These are phyloP conservation scores for Microplitis deprimator DNA, from an alignment of 2,888 invertebrate genomes.

Conservation along the genomic window DNA sequence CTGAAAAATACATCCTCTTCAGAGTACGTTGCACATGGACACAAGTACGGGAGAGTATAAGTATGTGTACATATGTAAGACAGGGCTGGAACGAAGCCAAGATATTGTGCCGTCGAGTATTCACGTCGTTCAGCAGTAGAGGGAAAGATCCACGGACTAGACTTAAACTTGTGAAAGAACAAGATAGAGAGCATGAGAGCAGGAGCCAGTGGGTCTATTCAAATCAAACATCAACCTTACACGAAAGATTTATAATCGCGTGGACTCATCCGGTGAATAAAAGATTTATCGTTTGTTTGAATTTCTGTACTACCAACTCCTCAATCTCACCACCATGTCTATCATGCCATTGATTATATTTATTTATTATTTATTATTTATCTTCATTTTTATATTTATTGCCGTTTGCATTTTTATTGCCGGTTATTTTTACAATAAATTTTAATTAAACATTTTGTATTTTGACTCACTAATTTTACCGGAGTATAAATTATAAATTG, in stretches of 20 bases:
- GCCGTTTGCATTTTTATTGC: neutral
- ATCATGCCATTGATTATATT: conserved; percentile 9
- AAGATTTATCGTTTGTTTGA: conserved; percentile 20
- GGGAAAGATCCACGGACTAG: conserved; percentile 16
- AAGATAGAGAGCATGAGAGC: conserved; percentile 12
- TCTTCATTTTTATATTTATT: conserved; percentile 1
- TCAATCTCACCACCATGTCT: conserved; percentile 3
- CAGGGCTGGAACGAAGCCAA: neutral
- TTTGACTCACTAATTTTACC: neutral
- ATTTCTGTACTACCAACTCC: conserved; percentile 5
- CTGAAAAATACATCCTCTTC: conserved; percentile 2
- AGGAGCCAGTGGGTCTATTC: conserved; percentile 31
- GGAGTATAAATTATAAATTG: neutral
- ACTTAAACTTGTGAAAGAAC: conserved; percentile 8
- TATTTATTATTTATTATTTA: neutral
- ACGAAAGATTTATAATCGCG: conserved; percentile 25
- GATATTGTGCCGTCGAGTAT: conserved; percentile 15
- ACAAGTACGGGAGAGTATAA: neutral
- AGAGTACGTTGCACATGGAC: conserved; percentile 7
- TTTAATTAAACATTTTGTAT: neutral
- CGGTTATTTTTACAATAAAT: neutral
- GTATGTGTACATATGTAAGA: conserved; percentile 16
- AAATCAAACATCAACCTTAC: conserved; percentile 24
- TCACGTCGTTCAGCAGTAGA: conserved; percentile 12
- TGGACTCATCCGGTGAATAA: conserved; percentile 19